phyloP scores from a whole-genome alignment of 2,888 invertebrate genomes.

The Camponotus fellah region DNA sequence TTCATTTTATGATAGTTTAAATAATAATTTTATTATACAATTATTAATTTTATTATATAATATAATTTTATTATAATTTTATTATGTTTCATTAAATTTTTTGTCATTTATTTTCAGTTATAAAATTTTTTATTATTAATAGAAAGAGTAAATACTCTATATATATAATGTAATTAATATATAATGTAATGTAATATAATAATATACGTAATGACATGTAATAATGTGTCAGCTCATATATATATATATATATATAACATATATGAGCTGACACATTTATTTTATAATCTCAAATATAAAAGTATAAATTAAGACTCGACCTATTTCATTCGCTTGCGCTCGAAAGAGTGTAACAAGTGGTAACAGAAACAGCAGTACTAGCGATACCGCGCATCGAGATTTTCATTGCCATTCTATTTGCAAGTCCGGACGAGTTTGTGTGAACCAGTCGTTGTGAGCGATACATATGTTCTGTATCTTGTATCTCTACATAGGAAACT shows the following conservation, averaged over 20 bases:
- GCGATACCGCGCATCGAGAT: constrained; percentile 37
- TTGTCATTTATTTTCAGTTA: no score
- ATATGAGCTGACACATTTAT: neutral
- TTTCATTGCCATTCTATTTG: constrained; percentile 39
- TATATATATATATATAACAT: no score
- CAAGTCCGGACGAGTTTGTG: constrained; percentile 19
- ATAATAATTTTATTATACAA: neutral
- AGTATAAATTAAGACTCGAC: constrained; percentile 39
- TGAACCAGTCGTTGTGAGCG: neutral
- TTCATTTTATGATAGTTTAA: neutral
- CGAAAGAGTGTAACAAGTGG: constrained; percentile 29
- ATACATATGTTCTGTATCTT: neutral
- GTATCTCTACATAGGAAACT: constrained; percentile 17
- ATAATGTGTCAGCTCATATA: no score
- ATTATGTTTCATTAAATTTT: no score
- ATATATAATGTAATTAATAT: no score
- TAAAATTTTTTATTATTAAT: no score
- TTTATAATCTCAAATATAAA: constrained; percentile 5
- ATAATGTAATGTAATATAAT: no score
- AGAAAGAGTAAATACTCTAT: no score
- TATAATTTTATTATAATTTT: neutral
- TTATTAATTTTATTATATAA: neutral
- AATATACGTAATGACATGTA: no score
- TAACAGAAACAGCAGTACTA: neutral
- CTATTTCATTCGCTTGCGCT: constrained; percentile 13